Evolutionary conservation across 2,888 invertebrate genomes (phyloP), one percentile per base, ranked within the genome.

Genomic region (Cabera pusaria): DNA sequence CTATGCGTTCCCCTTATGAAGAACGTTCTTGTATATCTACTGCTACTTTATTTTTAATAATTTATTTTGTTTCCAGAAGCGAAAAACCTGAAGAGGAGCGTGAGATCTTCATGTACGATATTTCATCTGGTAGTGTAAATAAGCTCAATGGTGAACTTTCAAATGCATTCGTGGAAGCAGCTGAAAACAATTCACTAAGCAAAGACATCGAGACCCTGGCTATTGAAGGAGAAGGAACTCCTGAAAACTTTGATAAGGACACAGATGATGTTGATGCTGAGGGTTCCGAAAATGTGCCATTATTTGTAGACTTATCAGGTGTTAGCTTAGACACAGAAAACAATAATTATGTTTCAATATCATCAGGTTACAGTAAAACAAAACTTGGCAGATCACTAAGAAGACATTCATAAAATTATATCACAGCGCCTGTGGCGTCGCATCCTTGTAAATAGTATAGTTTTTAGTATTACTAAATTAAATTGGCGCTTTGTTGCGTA

Each of bases 31-130:
- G n/a, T n/a, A n/a, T n/a, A n/a, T n/a, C n/a, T n/a, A n/a, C n/a
- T n/a, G n/a, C n/a, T n/a, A n/a, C n/a, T n/a, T n/a, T n/a, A n/a
- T n/a, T n/a, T n/a, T n/a, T n/a, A n/a, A n/a, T n/a, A n/a, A n/a
- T n/a, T n/a, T n/a, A n/a, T 36, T 49, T 35, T 44, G 43, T 33
- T 10, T 44, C 80, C 87, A 92, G 92, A 55, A 80, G 87, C 44
- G 80, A 81, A 32, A 68, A 77, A 43, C 61, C 72, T 6, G 71
- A 88, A 22, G 87, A 89, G 24, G 92, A 92, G 38, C 93, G 93
- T 65, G 96, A 96, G 84, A 96, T 96, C 59, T 96, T 92, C 78
- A 96, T 96, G 96, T 96, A 95, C 71, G 96, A 96, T 67, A 92
- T 95, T 23, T 82, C 90, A 44, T 92, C 93, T 2, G 92, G 93